These are phyloP conservation scores for Anabacerthia variegaticeps DNA, from an alignment of 2,797 vertebrate species.

Conservation along the genomic window DNA sequence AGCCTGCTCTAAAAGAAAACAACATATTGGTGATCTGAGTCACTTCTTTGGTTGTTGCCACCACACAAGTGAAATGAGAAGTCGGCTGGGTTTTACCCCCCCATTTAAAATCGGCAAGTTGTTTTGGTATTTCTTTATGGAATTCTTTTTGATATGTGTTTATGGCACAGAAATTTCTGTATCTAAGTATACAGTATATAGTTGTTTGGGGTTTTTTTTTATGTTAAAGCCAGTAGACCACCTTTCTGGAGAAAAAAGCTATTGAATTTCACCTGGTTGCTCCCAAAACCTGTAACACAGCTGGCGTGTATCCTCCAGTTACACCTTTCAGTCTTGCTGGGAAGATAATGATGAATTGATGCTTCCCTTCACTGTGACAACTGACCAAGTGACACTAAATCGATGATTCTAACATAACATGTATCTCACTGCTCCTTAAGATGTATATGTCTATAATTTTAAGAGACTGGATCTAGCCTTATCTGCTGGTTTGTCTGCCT, in stretches of 20 bases:
- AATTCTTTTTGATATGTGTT: neutral
- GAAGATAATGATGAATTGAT: neutral
- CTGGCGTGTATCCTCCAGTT: fast-evolving
- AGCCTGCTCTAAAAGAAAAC: slow-evolving; percentile 32
- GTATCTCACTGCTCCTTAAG: neutral
- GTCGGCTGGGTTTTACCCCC: neutral
- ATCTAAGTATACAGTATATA: neutral
- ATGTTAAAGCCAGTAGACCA: neutral
- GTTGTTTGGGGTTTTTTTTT: neutral
- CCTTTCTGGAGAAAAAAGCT: neutral
- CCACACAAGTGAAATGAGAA: slow-evolving; percentile 9
- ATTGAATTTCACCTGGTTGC: neutral
- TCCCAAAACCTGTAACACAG: neutral
- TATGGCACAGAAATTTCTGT: neutral
- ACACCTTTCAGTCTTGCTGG: neutral
- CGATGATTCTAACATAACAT: neutral
- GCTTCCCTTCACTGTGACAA: neutral
- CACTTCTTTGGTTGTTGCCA: slow-evolving; percentile 23
- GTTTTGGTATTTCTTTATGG: neutral
- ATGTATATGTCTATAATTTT: neutral
- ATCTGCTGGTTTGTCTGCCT: neutral
- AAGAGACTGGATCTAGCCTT: neutral
- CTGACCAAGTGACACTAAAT: neutral
- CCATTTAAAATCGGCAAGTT: neutral
- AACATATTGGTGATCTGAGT: slow-evolving; percentile 62